phyloP scores from a whole-genome alignment of 2,797 vertebrate species.

The Microchirus variegatus region DNA sequence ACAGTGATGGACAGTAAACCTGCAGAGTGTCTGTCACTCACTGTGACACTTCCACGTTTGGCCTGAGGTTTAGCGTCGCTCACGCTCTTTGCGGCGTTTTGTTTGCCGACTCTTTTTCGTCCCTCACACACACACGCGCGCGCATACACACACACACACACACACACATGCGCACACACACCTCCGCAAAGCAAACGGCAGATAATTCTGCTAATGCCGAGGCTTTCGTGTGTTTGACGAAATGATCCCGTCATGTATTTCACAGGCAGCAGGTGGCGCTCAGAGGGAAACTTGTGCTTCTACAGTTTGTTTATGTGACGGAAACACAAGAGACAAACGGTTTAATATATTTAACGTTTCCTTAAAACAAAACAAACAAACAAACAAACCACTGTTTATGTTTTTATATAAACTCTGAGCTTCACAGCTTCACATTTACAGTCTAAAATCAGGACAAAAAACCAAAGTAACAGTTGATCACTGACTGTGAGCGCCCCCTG shows the following conservation, averaged over 20 bases:
- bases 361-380: too few species aligned
- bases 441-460: too few species aligned
- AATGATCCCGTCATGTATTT: slow-evolving; percentile 48
- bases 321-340: neutral
- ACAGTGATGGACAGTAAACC: slow-evolving; percentile 76
- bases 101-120: slow-evolving; percentile 74
- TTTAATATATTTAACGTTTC: slow-evolving; percentile 21
- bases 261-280: slow-evolving; percentile 43
- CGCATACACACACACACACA: neutral
- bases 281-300: slow-evolving; percentile 34
- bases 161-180: too few species aligned
- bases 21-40: slow-evolving; percentile 59
- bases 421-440: too few species aligned
- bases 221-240: slow-evolving; percentile 48
- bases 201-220: slow-evolving; percentile 57
- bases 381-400: neutral
- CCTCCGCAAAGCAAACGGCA: slow-evolving; percentile 40
- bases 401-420: too few species aligned
- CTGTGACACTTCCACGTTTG: slow-evolving; percentile 71
- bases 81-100: slow-evolving; percentile 66
- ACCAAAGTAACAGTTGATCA: too few species aligned
- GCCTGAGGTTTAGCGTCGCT: slow-evolving; percentile 67
- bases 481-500: too few species aligned
- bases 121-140: slow-evolving; percentile 56
- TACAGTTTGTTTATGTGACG: neutral